Conservation (phyloP, 2,888 invertebrate species). For the Cyclophora punctaria region DNA sequence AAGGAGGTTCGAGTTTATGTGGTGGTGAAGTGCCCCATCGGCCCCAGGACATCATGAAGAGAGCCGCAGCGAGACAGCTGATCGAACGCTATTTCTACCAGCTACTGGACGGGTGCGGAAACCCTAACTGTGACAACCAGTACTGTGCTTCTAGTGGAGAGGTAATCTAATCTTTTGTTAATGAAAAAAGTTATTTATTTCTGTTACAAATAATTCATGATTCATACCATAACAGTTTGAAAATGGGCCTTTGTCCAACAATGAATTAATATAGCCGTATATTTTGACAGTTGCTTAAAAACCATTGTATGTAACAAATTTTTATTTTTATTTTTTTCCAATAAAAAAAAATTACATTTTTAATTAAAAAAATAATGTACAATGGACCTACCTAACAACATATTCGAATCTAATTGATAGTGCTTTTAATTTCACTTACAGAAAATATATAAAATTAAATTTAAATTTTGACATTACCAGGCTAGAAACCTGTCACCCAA, state of each 20-base stretch:
- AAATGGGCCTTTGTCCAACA: too few species aligned
- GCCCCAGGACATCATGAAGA: slow-evolving; percentile 80
- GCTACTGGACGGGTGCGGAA: slow-evolving; percentile 93
- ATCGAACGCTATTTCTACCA: slow-evolving; percentile 96
- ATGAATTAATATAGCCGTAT: too few species aligned
- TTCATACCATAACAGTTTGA: too few species aligned
- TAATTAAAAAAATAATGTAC: too few species aligned
- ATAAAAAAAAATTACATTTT: background rate
- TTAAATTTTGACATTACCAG: slow-evolving; percentile 40
- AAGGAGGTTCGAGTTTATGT: slow-evolving; percentile 43
- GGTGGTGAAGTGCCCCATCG: slow-evolving; percentile 36
- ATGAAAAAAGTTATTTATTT: too few species aligned
- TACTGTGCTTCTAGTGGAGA: slow-evolving; percentile 93
- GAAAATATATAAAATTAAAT: background rate
- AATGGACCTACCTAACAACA: too few species aligned
- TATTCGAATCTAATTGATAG: too few species aligned
- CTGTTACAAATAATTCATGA: too few species aligned
- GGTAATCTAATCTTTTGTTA: slow-evolving; percentile 56
- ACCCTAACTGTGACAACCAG: slow-evolving; percentile 88
- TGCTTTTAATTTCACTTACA: too few species aligned
- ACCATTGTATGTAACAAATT: too few species aligned
- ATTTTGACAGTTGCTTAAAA: too few species aligned
- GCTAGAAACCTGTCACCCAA: slow-evolving; percentile 85
- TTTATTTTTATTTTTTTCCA: too few species aligned
- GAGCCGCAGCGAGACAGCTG: slow-evolving; percentile 86